Conservation (phyloP, 2,113 vertebrate genomes). For the Stercorarius parasiticus region DNA sequence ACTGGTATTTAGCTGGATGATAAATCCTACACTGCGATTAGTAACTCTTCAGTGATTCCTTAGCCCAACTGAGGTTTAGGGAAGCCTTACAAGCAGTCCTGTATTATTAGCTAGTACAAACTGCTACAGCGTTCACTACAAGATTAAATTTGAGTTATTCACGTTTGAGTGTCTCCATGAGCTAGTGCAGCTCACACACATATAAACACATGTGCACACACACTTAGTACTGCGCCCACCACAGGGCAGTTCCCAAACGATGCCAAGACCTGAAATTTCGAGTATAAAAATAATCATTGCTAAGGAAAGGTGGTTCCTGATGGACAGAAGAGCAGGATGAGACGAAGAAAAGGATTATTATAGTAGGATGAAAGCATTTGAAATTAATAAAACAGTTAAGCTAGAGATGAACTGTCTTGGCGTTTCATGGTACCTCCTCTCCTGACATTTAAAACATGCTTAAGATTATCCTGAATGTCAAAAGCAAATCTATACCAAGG, state of each 20-base stretch:
- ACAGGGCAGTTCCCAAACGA: background rate
- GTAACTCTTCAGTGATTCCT: background rate
- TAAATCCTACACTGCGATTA: background rate
- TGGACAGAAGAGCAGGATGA: background rate
- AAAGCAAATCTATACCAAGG: background rate
- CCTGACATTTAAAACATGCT: background rate
- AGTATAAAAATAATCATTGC: background rate
- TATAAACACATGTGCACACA: background rate
- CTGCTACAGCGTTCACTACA: background rate
- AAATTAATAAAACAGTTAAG: background rate
- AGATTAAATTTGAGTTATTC: background rate
- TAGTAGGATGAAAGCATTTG: background rate
- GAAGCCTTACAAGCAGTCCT: background rate
- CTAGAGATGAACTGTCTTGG: background rate
- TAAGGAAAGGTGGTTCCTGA: background rate
- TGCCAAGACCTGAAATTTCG: background rate
- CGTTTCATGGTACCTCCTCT: background rate
- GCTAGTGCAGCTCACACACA: background rate
- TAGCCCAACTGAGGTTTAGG: background rate
- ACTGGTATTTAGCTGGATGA: background rate
- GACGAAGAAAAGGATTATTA: background rate
- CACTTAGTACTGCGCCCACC: background rate
- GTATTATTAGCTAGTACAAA: background rate
- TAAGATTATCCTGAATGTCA: background rate
- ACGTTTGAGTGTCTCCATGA: background rate